A percentile compares a stretch with the other conserved stretches of the same genome.
Evolutionary conservation across 2,888 invertebrate species (phyloP).

Genomic region (Cabera pusaria): DNA sequence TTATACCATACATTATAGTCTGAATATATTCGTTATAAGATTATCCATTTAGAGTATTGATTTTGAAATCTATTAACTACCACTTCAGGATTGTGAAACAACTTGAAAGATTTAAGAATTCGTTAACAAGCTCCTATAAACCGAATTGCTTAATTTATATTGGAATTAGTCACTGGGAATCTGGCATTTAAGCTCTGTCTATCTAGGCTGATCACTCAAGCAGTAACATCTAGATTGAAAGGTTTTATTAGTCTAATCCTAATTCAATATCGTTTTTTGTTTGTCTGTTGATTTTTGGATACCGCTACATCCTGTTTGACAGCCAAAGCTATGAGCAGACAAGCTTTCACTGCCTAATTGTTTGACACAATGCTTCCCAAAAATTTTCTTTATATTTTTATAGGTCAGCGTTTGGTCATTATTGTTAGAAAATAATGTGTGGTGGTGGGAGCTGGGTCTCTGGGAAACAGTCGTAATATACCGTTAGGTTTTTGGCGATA

Average conservation of each 20-base stretch:
- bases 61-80: too few species aligned
- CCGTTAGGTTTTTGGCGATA: too few species aligned
- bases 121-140: conserved; percentile 26
- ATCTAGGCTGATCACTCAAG: conserved; percentile 76
- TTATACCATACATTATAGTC: too few species aligned
- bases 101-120: conserved; percentile 14
- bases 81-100: too few species aligned
- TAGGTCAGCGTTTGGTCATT: too few species aligned
- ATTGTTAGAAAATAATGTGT: too few species aligned
- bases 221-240: conserved; percentile 77
- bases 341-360: conserved; percentile 74
- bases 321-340: conserved; percentile 50
- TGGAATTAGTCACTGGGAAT: conserved; percentile 72
- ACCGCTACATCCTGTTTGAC: conserved; percentile 53
- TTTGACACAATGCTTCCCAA: conserved; percentile 31
- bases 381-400: too few species aligned
- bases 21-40: too few species aligned
- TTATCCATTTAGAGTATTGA: too few species aligned
- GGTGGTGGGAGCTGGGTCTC: too few species aligned
- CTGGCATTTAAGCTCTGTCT: conserved; percentile 73
- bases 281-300: conserved; percentile 43
- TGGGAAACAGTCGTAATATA: too few species aligned
- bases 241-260: conserved; percentile 77
- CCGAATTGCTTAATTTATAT: conserved; percentile 37
- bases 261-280: conserved; percentile 74